Percentiles rank a stretch among this genome's conserved stretches.
Conservation (phyloP, 2,797 vertebrate genomes). For the Pogonophryne albipinna region DNA sequence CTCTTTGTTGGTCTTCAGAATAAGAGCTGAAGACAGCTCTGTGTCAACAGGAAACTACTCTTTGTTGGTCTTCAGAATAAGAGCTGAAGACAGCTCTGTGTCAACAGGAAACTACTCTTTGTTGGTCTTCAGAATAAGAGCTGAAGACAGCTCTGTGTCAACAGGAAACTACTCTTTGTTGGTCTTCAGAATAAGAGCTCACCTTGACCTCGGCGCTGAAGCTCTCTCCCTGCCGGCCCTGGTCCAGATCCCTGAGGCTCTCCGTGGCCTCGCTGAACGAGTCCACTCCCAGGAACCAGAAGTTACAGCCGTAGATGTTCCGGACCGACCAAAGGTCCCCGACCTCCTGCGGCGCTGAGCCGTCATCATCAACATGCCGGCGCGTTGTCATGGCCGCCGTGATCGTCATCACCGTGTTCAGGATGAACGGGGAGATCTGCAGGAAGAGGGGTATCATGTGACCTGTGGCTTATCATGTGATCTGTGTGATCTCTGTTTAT, state of each 20-base stretch:
- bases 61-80: too few relatives aligned
- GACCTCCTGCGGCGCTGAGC: slow-evolving; percentile 51
- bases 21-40: too few relatives aligned
- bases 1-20: too few relatives aligned
- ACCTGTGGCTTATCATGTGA: too few relatives aligned
- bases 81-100: too few relatives aligned
- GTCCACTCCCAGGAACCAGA: slow-evolving; percentile 97
- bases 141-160: too few relatives aligned
- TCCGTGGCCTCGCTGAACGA: slow-evolving; percentile 90
- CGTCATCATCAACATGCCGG: slow-evolving; percentile 74
- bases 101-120: too few relatives aligned
- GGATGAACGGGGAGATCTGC: slow-evolving; percentile 96
- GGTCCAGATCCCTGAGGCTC: slow-evolving; percentile 82
- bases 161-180: too few relatives aligned
- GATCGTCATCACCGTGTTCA: slow-evolving; percentile 95
- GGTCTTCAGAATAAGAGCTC: not conserved
- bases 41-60: too few relatives aligned
- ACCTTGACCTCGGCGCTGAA: slow-evolving; percentile 86
- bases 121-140: too few relatives aligned
- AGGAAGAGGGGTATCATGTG: not conserved
- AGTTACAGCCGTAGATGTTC: slow-evolving; percentile 84
- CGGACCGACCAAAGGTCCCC: slow-evolving; percentile 87
- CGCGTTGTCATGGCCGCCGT: slow-evolving; percentile 89
- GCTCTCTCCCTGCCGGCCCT: slow-evolving; percentile 81
- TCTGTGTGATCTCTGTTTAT: too few relatives aligned